Conservation (phyloP, 2,888 invertebrate species). For the Eristalis intricaria region DNA sequence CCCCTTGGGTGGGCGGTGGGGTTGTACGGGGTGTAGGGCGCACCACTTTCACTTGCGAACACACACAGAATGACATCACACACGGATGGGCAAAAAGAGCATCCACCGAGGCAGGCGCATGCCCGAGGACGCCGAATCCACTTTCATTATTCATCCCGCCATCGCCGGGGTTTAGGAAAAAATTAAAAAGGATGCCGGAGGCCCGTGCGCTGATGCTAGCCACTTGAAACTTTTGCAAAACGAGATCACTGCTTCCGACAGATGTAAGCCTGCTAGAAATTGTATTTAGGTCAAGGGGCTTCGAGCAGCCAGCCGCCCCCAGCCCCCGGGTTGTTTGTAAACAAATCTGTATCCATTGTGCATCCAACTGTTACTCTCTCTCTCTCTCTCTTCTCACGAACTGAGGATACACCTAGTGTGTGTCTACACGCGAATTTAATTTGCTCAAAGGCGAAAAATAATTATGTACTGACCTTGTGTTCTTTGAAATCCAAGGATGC, state of each 20-base stretch:
- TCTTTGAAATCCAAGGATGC: slow-evolving; percentile 38
- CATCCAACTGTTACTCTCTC: slow-evolving; percentile 45
- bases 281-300: slow-evolving; percentile 27
- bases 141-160: slow-evolving; percentile 67
- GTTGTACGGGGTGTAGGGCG: background rate
- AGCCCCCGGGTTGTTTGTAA: slow-evolving; percentile 57
- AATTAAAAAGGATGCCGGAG: slow-evolving; percentile 46
- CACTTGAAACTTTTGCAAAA: background rate
- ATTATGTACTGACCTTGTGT: slow-evolving; percentile 21
- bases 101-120: slow-evolving; percentile 46
- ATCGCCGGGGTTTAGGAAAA: slow-evolving; percentile 55
- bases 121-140: background rate
- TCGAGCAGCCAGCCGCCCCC: background rate
- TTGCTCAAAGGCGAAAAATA: background rate
- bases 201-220: slow-evolving; percentile 26
- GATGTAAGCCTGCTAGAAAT: background rate
- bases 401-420: background rate
- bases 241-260: background rate
- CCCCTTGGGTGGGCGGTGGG: background rate
- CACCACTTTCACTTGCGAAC: slow-evolving; percentile 60
- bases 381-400: slow-evolving; percentile 27
- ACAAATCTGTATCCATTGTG: slow-evolving; percentile 57
- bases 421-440: slow-evolving; percentile 20
- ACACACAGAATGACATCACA: slow-evolving; percentile 53
- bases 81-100: background rate